A percentile compares a stretch with the other conserved stretches of the same genome.
phyloP scores from a whole-genome alignment of 2,888 invertebrate species.

The Adela reaumurella region DNA sequence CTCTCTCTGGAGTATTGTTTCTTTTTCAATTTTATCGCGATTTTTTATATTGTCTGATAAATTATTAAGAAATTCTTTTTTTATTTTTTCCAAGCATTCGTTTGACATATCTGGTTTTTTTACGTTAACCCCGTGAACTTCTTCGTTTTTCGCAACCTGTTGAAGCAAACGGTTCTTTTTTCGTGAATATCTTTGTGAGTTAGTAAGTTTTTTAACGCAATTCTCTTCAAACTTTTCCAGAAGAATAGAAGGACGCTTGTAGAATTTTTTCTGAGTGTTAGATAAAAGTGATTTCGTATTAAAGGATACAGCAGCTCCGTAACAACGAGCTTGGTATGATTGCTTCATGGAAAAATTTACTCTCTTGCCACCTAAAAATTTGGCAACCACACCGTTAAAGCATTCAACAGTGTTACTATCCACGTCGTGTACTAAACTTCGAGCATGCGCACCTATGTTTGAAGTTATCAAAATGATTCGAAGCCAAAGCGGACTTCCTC shows the following conservation, averaged over 20 bases:
- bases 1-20: background rate
- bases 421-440: conserved; percentile 11
- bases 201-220: background rate
- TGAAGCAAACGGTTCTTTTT: background rate
- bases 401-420: conserved; percentile 16
- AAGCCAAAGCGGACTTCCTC: background rate
- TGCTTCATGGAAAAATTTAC: conserved; percentile 16
- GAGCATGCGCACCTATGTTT: background rate
- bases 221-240: background rate
- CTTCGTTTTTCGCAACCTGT: background rate
- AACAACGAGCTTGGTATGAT: conserved; percentile 17
- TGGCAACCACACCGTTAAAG: conserved; percentile 15
- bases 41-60: background rate
- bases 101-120: background rate
- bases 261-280: too few species aligned
- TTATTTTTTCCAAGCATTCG: background rate
- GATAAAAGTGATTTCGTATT: conserved; percentile 9
- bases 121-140: background rate
- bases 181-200: background rate
- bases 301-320: conserved; percentile 16
- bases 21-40: background rate
- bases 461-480: background rate
- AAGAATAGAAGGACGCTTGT: conserved; percentile 1
- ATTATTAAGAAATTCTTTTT: background rate
- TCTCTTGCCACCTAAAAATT: conserved; percentile 18